Base-by-base conservation (phyloP, 2,113 vertebrate species). In the Corapipo altera region DNA sequence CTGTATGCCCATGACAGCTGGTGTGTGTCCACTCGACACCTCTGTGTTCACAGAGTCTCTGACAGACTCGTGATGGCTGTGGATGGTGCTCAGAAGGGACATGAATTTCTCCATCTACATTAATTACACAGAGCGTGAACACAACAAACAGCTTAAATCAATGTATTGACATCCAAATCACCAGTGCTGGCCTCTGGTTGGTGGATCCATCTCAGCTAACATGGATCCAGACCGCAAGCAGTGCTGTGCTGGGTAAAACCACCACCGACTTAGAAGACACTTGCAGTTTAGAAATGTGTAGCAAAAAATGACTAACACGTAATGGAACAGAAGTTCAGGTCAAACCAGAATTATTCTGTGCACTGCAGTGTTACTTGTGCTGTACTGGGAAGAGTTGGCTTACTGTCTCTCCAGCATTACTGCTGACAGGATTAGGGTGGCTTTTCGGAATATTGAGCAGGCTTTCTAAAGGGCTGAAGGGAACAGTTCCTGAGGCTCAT, bases 171-270 rank as follows among this genome's bases (percentile, higher is more conserved):
- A 41, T 26, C 22, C 41, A 76, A 37, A 69, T 2, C 1, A 12
- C 8, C 5, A 48, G 55, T 30, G 7, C 15, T 85, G 64, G 14
- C 10, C 27, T 78, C 51, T 64, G 46, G 57, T 2, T 8, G 2
- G 48, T 33, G n/a, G 33, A 71, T 66, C 66, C 20, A 4, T 8
- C 27, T 55, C 48, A 81, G 37, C 52, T 52, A 16, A 32, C 5
- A 14, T 0, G 4, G 43, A 70, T n/a, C 30, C 0, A 0, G 12
- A 18, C 57, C 28, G 24, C 1, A 4, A 0, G 27, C 39, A 24
- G 9, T 22, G 2, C 8, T 71, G 27, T 46, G 69, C 48, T 58
- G 27, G 8, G 9, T 71, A 59, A 81, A 79, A 41, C 3, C n/a
- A 18, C 32, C 23, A 2, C 43, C 35, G 8, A 41, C 9, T 44